Base-by-base conservation (phyloP, 2,113 vertebrate species). In the Trogon melanurus region DNA sequence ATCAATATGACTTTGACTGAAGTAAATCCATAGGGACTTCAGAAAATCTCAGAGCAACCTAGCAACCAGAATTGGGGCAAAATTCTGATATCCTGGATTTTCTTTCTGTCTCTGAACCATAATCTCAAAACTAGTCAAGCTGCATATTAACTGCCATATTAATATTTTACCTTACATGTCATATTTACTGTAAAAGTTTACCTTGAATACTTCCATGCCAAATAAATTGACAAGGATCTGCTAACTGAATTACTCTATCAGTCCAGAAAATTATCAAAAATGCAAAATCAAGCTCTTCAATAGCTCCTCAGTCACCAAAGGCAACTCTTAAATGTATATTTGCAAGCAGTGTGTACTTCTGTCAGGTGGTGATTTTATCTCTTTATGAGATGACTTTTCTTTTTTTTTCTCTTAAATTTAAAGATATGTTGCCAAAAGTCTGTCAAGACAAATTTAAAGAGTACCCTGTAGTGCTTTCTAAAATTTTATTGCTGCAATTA, bases 401-500 rank as follows among this genome's bases (percentile, higher is more conserved):
- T 32, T 66, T 5, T 23, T 5, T 6, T 17, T 26, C n/a, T 4
- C 4, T 81, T 89, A 60, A 70, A 30, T 91, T 83, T 58, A 89
- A 88, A 62, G 53, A 41, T 66, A 29, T 27, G 58, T 81, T 96
- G n/a, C 74, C 81, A 74, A 91, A 93, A 93, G 12, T 44, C 67
- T 94, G n/a, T 72, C 65, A 79, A 89, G 51, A 27, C 2, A 84
- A 61, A 91, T 85, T 91, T 44, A 76, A 91, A 91, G 71, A 81
- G 19, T 48, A 23, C 13, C 41, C 22, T 80, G 66, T 85, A 86
- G 47, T 66, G 38, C 67, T 92, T 94, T 93, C 53, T 88, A 93
- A 89, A 91, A 89, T 79, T 61, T 82, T 74, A 85, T 80, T 87
- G 53, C 44, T 93, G 64, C 30, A 94, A 86, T 96, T 96, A 97